These are phyloP conservation scores for Xiphydria camelus DNA, from an alignment of 2,888 invertebrate genomes.

Conservation along the genomic window DNA sequence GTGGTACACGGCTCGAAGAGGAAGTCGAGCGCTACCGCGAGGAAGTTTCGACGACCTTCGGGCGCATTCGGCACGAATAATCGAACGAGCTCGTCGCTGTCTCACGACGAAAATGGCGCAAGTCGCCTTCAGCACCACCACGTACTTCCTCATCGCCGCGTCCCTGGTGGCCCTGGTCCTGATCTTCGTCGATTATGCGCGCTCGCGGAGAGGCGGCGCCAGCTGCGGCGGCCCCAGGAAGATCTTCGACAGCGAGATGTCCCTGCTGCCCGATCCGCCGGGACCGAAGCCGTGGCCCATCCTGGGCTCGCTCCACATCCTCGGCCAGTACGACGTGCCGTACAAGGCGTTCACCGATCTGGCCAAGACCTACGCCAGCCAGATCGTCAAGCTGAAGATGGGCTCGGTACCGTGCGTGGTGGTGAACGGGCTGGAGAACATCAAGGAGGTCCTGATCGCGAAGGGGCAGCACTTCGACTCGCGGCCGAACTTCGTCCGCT, in stretches of 20 bases:
- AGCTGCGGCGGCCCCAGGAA: neutral
- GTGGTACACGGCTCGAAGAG: too few relatives aligned
- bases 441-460: slow-evolving; percentile 63
- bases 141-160: slow-evolving; percentile 39
- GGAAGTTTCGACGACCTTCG: too few relatives aligned
- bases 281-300: slow-evolving; percentile 63
- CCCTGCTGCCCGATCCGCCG: slow-evolving; percentile 55
- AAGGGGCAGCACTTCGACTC: slow-evolving; percentile 68
- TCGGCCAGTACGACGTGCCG: slow-evolving; percentile 64
- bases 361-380: slow-evolving; percentile 60
- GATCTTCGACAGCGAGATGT: slow-evolving; percentile 26
- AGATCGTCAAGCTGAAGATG: slow-evolving; percentile 61
- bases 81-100: too few relatives aligned
- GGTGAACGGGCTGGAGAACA: slow-evolving; percentile 64
- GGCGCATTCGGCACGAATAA: too few relatives aligned
- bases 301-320: slow-evolving; percentile 63
- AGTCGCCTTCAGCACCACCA: slow-evolving; percentile 39
- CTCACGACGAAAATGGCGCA: slow-evolving; percentile 23
- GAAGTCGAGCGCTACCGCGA: too few relatives aligned
- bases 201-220: slow-evolving; percentile 11
- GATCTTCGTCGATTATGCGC: slow-evolving; percentile 37
- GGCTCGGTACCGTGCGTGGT: slow-evolving; percentile 64
- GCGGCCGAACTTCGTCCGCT: slow-evolving; percentile 67
- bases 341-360: slow-evolving; percentile 64
- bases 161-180: slow-evolving; percentile 34